Evolutionary conservation across 2,113 vertebrate genomes (phyloP).

Genomic region (Brachirus orientalis): DNA sequence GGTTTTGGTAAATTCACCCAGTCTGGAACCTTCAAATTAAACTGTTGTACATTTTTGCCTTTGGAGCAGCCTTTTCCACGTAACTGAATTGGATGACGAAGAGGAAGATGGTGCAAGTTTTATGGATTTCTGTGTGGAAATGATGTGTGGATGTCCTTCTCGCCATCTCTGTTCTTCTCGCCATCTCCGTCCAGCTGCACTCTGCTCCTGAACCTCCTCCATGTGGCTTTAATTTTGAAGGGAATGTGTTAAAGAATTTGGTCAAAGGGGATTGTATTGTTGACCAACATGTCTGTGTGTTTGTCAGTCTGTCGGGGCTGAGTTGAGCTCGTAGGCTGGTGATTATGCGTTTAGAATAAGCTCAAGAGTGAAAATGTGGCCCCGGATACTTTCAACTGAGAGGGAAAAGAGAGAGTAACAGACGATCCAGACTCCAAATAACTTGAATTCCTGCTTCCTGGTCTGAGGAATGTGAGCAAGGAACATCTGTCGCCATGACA

Average conservation of each 20-base stretch:
- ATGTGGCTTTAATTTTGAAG: slow-evolving; percentile 75
- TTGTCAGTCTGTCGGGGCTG: slow-evolving; percentile 11
- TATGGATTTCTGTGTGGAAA: slow-evolving; percentile 6
- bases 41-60: no score
- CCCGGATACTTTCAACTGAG: slow-evolving; percentile 58
- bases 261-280: slow-evolving; percentile 58
- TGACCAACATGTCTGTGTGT: slow-evolving; percentile 7
- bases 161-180: no score
- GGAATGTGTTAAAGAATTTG: slow-evolving; percentile 68
- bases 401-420: background rate
- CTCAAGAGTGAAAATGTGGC: slow-evolving; percentile 56
- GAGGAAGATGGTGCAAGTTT: background rate
- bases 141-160: slow-evolving; percentile 21
- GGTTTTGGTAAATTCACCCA: no score
- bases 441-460: slow-evolving; percentile 78
- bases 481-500: slow-evolving; percentile 81
- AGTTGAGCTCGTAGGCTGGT: slow-evolving; percentile 24
- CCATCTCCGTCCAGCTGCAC: slow-evolving; percentile 38
- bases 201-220: slow-evolving; percentile 39
- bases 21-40: no score
- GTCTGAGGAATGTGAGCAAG: slow-evolving; percentile 69
- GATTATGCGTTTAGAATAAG: slow-evolving; percentile 62
- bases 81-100: no score
- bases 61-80: no score
- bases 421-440: slow-evolving; percentile 67